These are phyloP conservation scores for Heliconius erato DNA, from an alignment of 2,888 invertebrate species.

Conservation along the genomic window DNA sequence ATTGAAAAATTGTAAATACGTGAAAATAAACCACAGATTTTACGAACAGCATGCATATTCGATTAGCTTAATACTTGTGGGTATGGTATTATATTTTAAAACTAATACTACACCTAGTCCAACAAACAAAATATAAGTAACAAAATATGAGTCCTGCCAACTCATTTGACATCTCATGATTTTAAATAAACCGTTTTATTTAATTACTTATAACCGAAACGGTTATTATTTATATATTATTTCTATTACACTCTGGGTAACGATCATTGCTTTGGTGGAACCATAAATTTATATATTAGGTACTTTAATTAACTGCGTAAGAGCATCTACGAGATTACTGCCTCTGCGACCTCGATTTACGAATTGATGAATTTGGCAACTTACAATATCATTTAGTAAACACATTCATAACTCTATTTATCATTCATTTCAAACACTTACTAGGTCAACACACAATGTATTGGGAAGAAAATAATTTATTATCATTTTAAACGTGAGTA, in stretches of 20 bases:
- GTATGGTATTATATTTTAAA: not conserved
- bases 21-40: not conserved
- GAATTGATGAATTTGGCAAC: slow-evolving; percentile 30
- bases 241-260: not conserved
- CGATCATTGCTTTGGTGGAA: not conserved
- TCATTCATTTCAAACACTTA: slow-evolving; percentile 28
- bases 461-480: slow-evolving; percentile 44
- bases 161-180: not conserved
- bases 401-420: slow-evolving; percentile 18
- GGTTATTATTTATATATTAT: too few species aligned
- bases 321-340: slow-evolving; percentile 20
- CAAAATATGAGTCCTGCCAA: not conserved
- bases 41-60: not conserved
- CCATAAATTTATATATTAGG: slow-evolving; percentile 10
- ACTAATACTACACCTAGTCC: not conserved
- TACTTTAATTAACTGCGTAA: slow-evolving; percentile 21
- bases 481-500: slow-evolving; percentile 68
- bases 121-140: not conserved
- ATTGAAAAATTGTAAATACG: not conserved
- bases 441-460: slow-evolving; percentile 1
- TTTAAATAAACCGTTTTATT: not conserved
- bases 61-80: not conserved
- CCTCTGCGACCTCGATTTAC: slow-evolving; percentile 32
- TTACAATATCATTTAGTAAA: slow-evolving; percentile 32
- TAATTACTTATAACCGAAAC: not conserved